These are phyloP conservation scores for Synanthedon tipuliformis DNA, from an alignment of 2,888 invertebrate genomes.

Conservation along the genomic window DNA sequence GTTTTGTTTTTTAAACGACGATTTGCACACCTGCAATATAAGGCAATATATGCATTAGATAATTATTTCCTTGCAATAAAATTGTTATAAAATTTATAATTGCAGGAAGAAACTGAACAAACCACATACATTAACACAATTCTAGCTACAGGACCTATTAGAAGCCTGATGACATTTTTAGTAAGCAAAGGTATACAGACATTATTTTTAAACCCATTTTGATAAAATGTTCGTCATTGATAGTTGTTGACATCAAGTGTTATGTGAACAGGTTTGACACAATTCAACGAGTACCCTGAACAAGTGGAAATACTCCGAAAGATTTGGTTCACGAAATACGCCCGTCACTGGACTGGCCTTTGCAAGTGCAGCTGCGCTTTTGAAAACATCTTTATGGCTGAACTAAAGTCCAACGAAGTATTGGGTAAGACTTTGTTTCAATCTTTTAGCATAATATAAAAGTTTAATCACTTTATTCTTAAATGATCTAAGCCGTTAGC, in stretches of 20 bases:
- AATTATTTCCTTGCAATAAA: no score
- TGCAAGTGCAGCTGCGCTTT: conserved; percentile 90
- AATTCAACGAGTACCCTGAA: conserved; percentile 72
- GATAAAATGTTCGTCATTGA: neutral
- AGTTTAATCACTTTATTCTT: neutral
- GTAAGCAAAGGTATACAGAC: conserved; percentile 63
- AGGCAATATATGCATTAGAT: no score
- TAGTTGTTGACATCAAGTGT: neutral
- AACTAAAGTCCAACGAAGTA: conserved; percentile 82
- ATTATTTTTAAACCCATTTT: no score
- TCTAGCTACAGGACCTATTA: conserved; percentile 78
- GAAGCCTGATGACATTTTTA: conserved; percentile 74
- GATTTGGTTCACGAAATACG: conserved; percentile 88
- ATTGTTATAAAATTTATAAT: conserved; percentile 5
- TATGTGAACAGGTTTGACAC: conserved; percentile 52
- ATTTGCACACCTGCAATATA: no score
- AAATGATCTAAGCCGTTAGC: neutral
- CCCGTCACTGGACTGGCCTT: conserved; percentile 80
- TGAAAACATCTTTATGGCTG: conserved; percentile 93
- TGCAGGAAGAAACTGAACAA: conserved; percentile 76
- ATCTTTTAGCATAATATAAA: neutral
- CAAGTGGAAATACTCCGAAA: conserved; percentile 73
- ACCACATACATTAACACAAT: conserved; percentile 77
- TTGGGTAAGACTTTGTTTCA: conserved; percentile 48
- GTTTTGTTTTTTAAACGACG: neutral